Conservation (phyloP, 1,140 invertebrate species). For the Drosophila simulans region DNA sequence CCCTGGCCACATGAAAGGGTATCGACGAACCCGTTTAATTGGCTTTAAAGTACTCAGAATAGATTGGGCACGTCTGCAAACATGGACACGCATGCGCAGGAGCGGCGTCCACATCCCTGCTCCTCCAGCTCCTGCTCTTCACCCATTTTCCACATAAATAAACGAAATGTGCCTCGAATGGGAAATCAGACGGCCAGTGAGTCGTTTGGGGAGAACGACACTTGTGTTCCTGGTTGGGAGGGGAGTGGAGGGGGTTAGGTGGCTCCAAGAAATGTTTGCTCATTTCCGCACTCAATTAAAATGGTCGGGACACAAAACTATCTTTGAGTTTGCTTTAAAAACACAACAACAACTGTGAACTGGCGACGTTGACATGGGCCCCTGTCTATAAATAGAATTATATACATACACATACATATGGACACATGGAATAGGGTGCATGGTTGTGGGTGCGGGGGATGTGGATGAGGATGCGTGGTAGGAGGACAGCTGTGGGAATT, state of each 20-base stretch:
- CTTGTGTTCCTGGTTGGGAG: slow-evolving; percentile 7
- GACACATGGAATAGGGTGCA: neutral
- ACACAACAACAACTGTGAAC: slow-evolving; percentile 10
- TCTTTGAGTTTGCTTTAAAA: slow-evolving; percentile 38
- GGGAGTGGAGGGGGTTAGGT: neutral
- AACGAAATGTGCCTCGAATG: slow-evolving; percentile 61
- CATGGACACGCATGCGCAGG: slow-evolving; percentile 55
- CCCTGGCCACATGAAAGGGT: neutral
- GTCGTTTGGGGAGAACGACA: slow-evolving; percentile 29
- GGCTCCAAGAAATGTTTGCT: slow-evolving; percentile 45
- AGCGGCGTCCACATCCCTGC: slow-evolving; percentile 21
- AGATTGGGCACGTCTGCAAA: slow-evolving; percentile 49
- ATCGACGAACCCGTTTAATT: slow-evolving; percentile 68
- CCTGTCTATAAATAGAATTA: slow-evolving; percentile 49
- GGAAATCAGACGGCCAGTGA: slow-evolving; percentile 15
- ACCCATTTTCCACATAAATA: slow-evolving; percentile 43
- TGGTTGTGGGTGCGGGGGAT: slow-evolving; percentile 37
- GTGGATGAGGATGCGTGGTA: slow-evolving; percentile 9
- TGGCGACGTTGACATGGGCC: slow-evolving; percentile 34
- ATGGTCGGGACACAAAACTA: slow-evolving; percentile 60
- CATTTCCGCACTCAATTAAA: slow-evolving; percentile 74
- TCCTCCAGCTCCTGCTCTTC: neutral
- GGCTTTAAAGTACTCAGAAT: slow-evolving; percentile 57
- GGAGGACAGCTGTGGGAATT: slow-evolving; percentile 46
- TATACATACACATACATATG: neutral